Conservation (phyloP, 2,888 invertebrate genomes). For the Schrankia costaestrigalis region DNA sequence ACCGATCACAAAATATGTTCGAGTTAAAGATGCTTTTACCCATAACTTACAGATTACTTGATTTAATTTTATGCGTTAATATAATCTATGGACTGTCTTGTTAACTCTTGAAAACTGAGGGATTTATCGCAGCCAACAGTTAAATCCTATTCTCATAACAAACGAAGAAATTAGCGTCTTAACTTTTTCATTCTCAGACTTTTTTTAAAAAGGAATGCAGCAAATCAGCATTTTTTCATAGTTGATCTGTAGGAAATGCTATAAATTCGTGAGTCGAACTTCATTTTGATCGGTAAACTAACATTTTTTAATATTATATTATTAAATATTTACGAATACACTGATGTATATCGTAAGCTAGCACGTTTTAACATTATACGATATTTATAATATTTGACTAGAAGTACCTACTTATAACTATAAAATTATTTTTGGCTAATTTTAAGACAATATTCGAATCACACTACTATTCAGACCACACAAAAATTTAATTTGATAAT, state of each 20-base stretch:
- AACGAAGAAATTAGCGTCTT: no score
- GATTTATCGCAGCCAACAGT: no score
- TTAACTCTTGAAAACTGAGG: no score
- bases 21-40: neutral
- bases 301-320: conserved; percentile 2
- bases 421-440: conserved; percentile 45
- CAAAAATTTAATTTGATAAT: conserved; percentile 22
- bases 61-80: no score
- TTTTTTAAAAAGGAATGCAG: no score
- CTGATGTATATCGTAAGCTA: conserved; percentile 27
- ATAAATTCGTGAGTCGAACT: no score
- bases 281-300: conserved; percentile 12
- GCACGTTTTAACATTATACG: conserved; percentile 43
- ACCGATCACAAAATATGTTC: conserved; percentile 27
- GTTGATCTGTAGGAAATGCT: no score
- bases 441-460: conserved; percentile 22
- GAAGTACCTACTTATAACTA: conserved; percentile 42
- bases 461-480: conserved; percentile 29
- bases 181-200: no score
- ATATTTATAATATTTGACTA: conserved; percentile 47
- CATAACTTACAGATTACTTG: neutral
- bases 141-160: no score
- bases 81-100: no score
- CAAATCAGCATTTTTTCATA: no score
- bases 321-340: conserved; percentile 1